phyloP scores from a whole-genome alignment of 2,888 invertebrate genomes.

The Drosophila flavopinicola region DNA sequence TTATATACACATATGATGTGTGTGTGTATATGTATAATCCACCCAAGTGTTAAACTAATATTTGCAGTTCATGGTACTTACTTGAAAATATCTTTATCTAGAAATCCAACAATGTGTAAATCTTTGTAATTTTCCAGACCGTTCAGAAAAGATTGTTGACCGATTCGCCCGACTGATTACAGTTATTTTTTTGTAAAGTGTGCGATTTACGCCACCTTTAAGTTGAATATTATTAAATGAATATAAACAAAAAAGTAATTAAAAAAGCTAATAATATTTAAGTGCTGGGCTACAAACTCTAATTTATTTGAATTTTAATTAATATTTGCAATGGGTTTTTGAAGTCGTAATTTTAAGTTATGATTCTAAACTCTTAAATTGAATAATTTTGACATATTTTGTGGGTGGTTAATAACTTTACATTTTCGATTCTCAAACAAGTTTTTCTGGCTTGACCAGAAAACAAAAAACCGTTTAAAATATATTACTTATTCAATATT shows the following conservation, averaged over 20 bases:
- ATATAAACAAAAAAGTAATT: not conserved
- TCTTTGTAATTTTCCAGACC: constrained; percentile 13
- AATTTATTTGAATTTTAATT: not conserved
- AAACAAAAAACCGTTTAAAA: too few species aligned
- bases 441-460: too few species aligned
- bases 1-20: constrained; percentile 1
- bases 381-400: not conserved
- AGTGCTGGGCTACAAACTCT: not conserved
- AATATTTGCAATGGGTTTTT: not conserved
- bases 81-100: constrained; percentile 17
- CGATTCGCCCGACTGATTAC: not conserved
- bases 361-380: too few species aligned
- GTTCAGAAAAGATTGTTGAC: not conserved
- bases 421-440: too few species aligned
- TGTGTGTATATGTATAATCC: constrained; percentile 1
- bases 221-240: too few species aligned
- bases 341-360: not conserved
- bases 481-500: too few species aligned
- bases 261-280: not conserved
- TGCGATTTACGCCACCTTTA: too few species aligned
- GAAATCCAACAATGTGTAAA: not conserved
- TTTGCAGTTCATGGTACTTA: not conserved
- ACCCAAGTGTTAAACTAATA: constrained; percentile 2
- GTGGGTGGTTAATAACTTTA: not conserved
- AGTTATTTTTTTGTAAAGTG: not conserved